Base-by-base conservation (phyloP, 2,888 invertebrate species). In the Laspeyria flexula region DNA sequence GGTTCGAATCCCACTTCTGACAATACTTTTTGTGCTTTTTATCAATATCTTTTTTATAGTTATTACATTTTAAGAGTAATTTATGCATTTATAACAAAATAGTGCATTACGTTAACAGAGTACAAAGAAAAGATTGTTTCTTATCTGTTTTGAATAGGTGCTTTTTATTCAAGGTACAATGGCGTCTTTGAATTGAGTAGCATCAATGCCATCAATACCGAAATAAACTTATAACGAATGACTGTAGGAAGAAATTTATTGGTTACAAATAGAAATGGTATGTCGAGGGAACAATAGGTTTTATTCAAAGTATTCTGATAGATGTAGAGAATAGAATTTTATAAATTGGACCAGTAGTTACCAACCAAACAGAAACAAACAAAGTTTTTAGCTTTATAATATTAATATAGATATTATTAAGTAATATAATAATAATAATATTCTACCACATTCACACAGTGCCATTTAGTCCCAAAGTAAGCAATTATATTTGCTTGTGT, bases 1-100 rank as follows among this genome's bases (percentile, higher is more conserved):
- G 77, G 78, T 78, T 78, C 78, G 79, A 78, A 78, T 78, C 79
- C 79, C 79, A 78, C 79, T 78, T 78, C 78, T 78, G 78, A 78
- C 78, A 78, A 5, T 1, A 0, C 21, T 41, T 71, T 73, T 75
- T 70, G 57, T 38, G 10, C 7, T 59, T 48, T 49, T 50, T n/a
- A 13, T 13, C 18, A n/a, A 4, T 0, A 37, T 40, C 5, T 3
- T 13, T 11, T n/a, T 3, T 33, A 35, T 12, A 15, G 3, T 25
- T 35, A 23, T 9, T 2, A 30, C 11, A 25, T n/a, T 10, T 12
- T 42, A 35, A n/a, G 12, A 31, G 18, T 23, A 16, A 33, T 52
- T 49, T 44, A 46, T 40, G 6, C 33, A 39, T 11, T 50, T 52
- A 1, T 16, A 15, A 44, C 37, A 44, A 44, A 43, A 43, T 23